Base-by-base conservation (phyloP, 2,797 vertebrate species). In the Percopsis omiscomaycus region DNA sequence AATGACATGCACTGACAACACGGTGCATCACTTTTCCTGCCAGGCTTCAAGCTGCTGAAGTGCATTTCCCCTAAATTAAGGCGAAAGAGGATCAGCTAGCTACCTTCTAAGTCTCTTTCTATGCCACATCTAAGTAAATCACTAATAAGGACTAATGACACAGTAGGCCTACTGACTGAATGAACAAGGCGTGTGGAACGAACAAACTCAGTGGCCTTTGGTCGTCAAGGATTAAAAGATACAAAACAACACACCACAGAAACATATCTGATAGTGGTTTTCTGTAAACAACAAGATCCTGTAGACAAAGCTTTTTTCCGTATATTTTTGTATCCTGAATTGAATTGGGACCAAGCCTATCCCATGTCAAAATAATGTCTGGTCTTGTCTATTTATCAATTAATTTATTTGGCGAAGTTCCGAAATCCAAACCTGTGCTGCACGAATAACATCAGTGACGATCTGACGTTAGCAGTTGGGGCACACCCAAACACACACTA, bases 11-110 rank as follows among this genome's bases (percentile, higher is more conserved):
- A 51, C 49, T 48, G 48, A 9, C 32, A 32, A 14, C 0, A 3
- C 77, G 75, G 82, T 30, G 80, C 73, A 74, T 68, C 44, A 46
- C 52, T n/a, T 55, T 74, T 55, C 30, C 68, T 55, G 57, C 63
- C 58, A 80, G 57, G 37, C 61, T 0, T 3, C 59, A 27, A n/a
- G n/a, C 5, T 3, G 44, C 28, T 64, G 44, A 5, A 12, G 16
- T 16, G 15, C 9, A 61, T 30, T 55, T 68, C 16, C 10, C 66
- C 22, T 22, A 47, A 55, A 54, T 66, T 50, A 29, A 55, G 67
- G 50, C 47, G 9, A 37, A n/a, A n/a, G n/a, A n/a, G n/a, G n/a
- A n/a, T n/a, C n/a, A n/a, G n/a, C n/a, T n/a, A n/a, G n/a, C n/a
- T n/a, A n/a, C n/a, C n/a, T n/a, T n/a, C n/a, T n/a, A 37, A 37